Conservation (phyloP, 2,888 invertebrate genomes). For the Branchinecta sandiegonensis region DNA sequence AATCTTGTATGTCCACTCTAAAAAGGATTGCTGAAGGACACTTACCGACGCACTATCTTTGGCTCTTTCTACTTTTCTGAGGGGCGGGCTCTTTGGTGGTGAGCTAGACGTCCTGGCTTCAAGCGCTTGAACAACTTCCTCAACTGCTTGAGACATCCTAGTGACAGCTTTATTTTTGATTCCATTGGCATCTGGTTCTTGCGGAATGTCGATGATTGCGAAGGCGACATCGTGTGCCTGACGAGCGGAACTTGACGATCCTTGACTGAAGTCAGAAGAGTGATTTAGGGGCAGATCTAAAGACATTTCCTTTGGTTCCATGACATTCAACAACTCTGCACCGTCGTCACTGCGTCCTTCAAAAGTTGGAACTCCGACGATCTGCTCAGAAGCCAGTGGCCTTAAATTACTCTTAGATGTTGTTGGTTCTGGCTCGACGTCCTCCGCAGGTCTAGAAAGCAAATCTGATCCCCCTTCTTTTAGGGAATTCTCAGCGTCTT, state of each 20-base stretch:
- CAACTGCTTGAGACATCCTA: not conserved
- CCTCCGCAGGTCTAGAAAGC: not conserved
- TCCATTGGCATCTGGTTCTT: not conserved
- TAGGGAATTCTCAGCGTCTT: not conserved
- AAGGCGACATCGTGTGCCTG: not conserved
- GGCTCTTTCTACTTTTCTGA: slow-evolving; percentile 7
- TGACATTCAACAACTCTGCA: not conserved
- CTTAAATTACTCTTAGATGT: not conserved
- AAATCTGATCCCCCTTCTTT: not conserved
- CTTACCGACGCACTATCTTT: slow-evolving; percentile 9
- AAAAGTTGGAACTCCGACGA: not conserved
- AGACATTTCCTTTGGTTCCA: not conserved
- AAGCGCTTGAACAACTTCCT: not conserved
- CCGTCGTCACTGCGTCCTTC: not conserved
- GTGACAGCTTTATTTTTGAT: too few species aligned
- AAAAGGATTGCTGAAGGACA: not conserved
- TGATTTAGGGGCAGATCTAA: not conserved
- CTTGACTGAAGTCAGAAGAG: not conserved
- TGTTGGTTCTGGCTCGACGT: not conserved
- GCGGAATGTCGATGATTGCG: not conserved
- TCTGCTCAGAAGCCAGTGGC: not conserved
- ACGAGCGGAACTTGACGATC: not conserved
- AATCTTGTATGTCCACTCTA: too few species aligned
- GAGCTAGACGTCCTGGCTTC: not conserved
- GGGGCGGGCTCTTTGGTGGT: slow-evolving; percentile 16